Evolutionary conservation across 2,113 vertebrate species (phyloP), one percentile per base, ranked within the genome.

Genomic region (Catharus fuscescens): DNA sequence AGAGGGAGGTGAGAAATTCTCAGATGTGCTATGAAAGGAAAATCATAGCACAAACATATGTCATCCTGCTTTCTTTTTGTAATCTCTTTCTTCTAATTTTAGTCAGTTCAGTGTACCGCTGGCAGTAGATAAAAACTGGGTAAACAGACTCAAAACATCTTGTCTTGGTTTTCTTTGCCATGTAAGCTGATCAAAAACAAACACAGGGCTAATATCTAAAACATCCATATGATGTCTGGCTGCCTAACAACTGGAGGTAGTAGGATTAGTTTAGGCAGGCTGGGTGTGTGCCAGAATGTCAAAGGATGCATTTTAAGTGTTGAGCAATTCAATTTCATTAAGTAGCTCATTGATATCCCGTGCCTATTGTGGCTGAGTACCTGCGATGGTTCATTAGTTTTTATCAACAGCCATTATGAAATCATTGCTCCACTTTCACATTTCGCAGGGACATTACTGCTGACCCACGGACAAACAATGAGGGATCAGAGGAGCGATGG

Each of bases 351-450:
- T 81, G 71, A 92, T 90, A 90, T 26, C 92, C 73, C 4, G 23
- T 42, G 79, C 38, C 20, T 66, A 45, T 31, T 84, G 88, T n/a
- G 56, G 38, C 80, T 77, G 65, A 83, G 65, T 70, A 79, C 80
- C 62, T 69, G 79, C 3, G 8, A 91, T 1, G 32, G 74, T 88
- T 95, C 94, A 88, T 95, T 95, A 91, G 61, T 89, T 96, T 94
- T 90, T 91, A 94, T 92, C 94, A 96, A 92, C 90, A 92, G 61
- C 57, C 73, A 77, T 96, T 93, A 95, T 47, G 72, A 91, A 95
- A 96, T 74, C 57, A 50, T 36, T 78, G 85, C 6, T 9, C 88
- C 67, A 47, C 61, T 89, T 95, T 91, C 86, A 44, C 86, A 71
- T 89, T 89, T 91, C 3, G 7, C 26, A 60, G 50, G 38, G 11